Base-by-base conservation (phyloP, 1,140 invertebrate genomes). In the Medauroidea extradentata region DNA sequence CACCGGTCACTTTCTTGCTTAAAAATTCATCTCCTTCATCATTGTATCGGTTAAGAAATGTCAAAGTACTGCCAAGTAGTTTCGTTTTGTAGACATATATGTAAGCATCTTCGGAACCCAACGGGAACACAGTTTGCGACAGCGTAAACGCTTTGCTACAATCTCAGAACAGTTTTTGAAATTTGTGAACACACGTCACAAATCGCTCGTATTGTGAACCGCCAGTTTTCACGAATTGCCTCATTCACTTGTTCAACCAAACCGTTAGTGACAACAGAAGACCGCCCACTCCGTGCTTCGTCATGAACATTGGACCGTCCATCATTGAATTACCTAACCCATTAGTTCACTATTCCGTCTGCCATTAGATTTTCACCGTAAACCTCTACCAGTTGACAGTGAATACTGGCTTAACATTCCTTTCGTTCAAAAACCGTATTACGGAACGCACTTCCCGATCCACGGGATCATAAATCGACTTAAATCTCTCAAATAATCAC, bases 281-380 rank as follows among this genome's bases (percentile, higher is more conserved):
- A 16, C 59, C 25, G 52, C 58, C 59, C 53, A 43, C 55, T 64
- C 34, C 50, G 41, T 38, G 51, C 55, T 14, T 64, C 42, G 38
- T 54, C 56, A 54, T 58, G 55, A 16, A 62, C 51, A 44, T 59
- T 59, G 13, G 55, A 53, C 21, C 55, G 53, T 29, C 54, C 55
- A 34, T 59, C 57, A 55, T 62, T 64, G 57, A 65, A 62, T 24
- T 43, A 42, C 49, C 64, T 49, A 54, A 58, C 55, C 53, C 55
- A 66, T 55, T 63, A 60, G 29, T 53, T 24, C 25, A 65, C 62
- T 49, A 59, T 64, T 64, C 54, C 62, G 56, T 65, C 34, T 44
- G 55, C 60, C 55, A 64, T 62, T 57, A 62, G 49, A 60, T 61
- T 64, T 64, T 61, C 18, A 58, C 59, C 53, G 43, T 65, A 65